Evolutionary conservation across 2,797 vertebrate species (phyloP), one percentile per base, ranked within the genome.

Genomic region (Poeciliopsis paucimaculata): DNA sequence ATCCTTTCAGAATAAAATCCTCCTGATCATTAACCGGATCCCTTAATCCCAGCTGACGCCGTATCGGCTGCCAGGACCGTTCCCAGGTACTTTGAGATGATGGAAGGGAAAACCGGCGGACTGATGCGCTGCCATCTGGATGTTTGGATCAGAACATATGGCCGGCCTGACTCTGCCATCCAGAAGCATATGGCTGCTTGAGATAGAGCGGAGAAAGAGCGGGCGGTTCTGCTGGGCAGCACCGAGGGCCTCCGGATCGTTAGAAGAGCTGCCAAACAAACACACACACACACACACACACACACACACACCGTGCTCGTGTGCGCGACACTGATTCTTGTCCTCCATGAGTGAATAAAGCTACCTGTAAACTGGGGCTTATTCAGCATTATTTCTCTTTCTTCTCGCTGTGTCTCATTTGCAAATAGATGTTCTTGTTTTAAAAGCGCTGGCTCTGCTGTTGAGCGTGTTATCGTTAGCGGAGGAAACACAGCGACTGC

Each of bases 231-330:
- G 88, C 70, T 82, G 89, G 75, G 89, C 46, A 72, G 77, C 88
- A 91, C 89, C 71, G 76, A 90, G 88, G 91, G 90, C 90, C 90
- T 91, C 82, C 5, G 76, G 85, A 70, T 76, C 86, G 92, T 93
- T 83, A 92, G 92, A 94, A 92, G 90, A 88, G 87, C 88, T 93
- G 92, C 92, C 93, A 94, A 83, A 88, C 89, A 78, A 86, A 89
- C 82, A 84, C 39, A 39, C 39, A 84, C 80, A 68, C 60, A 64
- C 73, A 49, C 81, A 62, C 62, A 75, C 82, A 66, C 71, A 84
- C 80, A 68, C 60, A 64, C 70, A 34, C 81, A 57, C 62, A 75
- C 82, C 53, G 64, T 81, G 72, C 83, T 84, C 82, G 83, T 80
- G 36, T 13, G 26, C 53, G 28, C 26, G 41, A 43, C 57, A 13